A percentile compares a stretch with the other conserved stretches of the same genome.
These are phyloP conservation scores for Monochamus saltuarius DNA, from an alignment of 1,140 invertebrate genomes.

Conservation along the genomic window DNA sequence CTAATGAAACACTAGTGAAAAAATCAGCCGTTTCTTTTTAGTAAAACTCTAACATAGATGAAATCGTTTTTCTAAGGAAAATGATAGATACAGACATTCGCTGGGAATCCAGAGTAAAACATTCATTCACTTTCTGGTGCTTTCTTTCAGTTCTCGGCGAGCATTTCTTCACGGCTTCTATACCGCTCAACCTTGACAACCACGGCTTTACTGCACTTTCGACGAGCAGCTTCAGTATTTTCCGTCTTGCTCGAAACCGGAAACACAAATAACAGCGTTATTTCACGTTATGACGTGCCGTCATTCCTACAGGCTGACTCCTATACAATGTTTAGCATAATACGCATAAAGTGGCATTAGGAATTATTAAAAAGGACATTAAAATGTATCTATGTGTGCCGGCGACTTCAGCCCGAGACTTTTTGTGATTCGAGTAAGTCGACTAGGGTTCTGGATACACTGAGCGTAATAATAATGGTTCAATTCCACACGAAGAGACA, in stretches of 20 bases:
- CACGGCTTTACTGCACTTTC: slow-evolving; percentile 8
- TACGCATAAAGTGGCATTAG: slow-evolving; percentile 8
- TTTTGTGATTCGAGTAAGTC: no score
- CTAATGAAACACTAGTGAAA: no score
- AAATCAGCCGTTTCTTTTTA: no score
- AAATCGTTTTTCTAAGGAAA: no score
- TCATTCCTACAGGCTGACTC: slow-evolving; percentile 4
- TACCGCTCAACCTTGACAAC: slow-evolving; percentile 7
- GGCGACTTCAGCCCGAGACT: no score
- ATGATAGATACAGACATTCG: not conserved
- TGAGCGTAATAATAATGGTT: no score
- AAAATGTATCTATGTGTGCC: no score
- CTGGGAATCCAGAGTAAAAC: not conserved
- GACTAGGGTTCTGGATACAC: no score
- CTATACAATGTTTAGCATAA: slow-evolving; percentile 1
- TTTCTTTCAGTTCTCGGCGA: not conserved
- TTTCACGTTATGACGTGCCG: slow-evolving; percentile 10
- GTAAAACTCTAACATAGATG: no score
- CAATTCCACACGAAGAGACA: no score
- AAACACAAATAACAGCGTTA: slow-evolving; percentile 13
- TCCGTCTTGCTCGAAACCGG: not conserved
- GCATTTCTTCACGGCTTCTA: not conserved
- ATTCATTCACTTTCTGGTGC: not conserved
- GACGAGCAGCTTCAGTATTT: slow-evolving; percentile 3
- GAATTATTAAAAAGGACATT: slow-evolving; percentile 7